Percentiles rank a stretch among this genome's conserved stretches.
phyloP scores from a whole-genome alignment of 2,113 vertebrate species.

The Melospiza melodia region DNA sequence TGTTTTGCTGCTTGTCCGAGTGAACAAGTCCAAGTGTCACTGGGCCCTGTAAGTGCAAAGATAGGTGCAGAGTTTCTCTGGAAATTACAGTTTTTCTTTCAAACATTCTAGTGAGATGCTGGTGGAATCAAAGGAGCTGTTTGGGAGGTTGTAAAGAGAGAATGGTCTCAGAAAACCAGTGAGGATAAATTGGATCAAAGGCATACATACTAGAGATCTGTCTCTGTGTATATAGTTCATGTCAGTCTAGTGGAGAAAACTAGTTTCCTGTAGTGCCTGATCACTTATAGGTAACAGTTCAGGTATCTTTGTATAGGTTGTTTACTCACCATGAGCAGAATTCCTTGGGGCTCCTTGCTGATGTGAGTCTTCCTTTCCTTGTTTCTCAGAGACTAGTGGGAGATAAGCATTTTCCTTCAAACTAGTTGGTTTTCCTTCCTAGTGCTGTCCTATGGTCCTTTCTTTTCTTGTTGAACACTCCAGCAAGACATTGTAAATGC shows the following conservation, averaged over 20 bases:
- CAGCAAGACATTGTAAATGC: not conserved
- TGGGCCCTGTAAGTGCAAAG: not conserved
- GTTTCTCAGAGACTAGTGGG: not conserved
- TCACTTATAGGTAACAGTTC: not conserved
- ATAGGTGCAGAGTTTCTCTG: not conserved
- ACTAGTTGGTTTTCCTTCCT: not conserved
- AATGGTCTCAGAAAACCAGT: not conserved
- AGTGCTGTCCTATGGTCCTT: not conserved
- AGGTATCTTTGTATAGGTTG: not conserved
- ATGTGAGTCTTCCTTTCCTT: not conserved
- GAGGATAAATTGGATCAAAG: not conserved
- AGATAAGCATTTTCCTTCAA: not conserved
- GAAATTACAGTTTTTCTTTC: not conserved
- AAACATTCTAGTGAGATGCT: not conserved
- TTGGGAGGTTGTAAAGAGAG: not conserved
- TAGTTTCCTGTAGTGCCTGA: not conserved
- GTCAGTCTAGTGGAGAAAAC: not conserved
- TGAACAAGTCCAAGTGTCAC: fast-evolving
- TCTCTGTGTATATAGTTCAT: not conserved
- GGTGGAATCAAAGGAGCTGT: not conserved
- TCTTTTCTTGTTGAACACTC: not conserved
- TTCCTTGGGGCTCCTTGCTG: not conserved
- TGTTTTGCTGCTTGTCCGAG: not conserved
- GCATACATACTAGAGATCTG: not conserved
- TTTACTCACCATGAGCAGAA: not conserved